These are phyloP conservation scores for Colletes collaris DNA, from an alignment of 2,888 invertebrate genomes.

Conservation along the genomic window DNA sequence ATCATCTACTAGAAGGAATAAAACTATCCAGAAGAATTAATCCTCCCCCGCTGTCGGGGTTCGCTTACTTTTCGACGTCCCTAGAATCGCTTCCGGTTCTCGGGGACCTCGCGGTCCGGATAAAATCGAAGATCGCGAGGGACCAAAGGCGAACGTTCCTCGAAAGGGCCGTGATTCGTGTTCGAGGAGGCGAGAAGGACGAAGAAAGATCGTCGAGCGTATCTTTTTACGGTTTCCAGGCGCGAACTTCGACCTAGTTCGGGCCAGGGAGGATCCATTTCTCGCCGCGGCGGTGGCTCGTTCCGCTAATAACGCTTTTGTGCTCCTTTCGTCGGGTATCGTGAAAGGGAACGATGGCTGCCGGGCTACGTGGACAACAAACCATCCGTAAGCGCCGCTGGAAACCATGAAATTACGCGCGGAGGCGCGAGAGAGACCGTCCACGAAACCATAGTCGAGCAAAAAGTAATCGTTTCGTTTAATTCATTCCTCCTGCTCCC, in stretches of 20 bases:
- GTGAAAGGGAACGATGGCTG: not conserved
- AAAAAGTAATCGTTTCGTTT: too few species aligned
- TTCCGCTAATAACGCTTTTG: slow-evolving; percentile 52
- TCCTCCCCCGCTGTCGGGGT: too few species aligned
- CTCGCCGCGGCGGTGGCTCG: slow-evolving; percentile 10
- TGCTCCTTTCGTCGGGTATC: not conserved
- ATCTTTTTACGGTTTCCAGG: slow-evolving; percentile 31
- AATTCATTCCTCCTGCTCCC: too few species aligned
- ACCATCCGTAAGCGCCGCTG: not conserved
- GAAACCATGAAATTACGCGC: too few species aligned
- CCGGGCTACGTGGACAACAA: slow-evolving; percentile 1
- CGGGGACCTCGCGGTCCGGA: not conserved
- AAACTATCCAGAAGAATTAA: too few species aligned
- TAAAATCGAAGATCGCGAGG: not conserved
- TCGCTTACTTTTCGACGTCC: too few species aligned
- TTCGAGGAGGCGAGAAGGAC: slow-evolving; percentile 21
- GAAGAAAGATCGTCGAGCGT: slow-evolving; percentile 43
- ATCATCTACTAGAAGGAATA: too few species aligned
- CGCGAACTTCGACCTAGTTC: slow-evolving; percentile 52
- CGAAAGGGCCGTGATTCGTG: slow-evolving; percentile 29
- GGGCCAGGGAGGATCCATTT: slow-evolving; percentile 34
- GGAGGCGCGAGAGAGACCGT: too few species aligned
- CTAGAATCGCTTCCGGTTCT: too few species aligned
- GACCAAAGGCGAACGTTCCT: slow-evolving; percentile 13
- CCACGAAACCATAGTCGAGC: too few species aligned